Conservation (phyloP, 2,797 vertebrate species). For the Eospalax fontanierii region DNA sequence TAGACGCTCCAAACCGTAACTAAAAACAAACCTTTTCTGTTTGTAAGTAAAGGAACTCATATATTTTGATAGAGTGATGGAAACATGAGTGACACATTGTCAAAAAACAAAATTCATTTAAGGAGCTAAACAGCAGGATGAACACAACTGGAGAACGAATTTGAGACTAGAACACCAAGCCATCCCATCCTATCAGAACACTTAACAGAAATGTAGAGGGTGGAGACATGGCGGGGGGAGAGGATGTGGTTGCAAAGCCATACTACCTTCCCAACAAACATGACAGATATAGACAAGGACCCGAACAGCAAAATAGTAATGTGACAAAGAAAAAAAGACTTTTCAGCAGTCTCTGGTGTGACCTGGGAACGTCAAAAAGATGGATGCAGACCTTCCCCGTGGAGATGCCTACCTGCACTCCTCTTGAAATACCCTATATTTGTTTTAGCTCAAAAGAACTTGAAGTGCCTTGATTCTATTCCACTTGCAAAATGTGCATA, state of each 20-base stretch:
- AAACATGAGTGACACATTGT: background rate
- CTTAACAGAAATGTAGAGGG: background rate
- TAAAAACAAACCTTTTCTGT: background rate
- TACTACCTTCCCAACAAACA: background rate
- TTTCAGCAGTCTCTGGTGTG: background rate
- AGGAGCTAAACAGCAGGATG: constrained; percentile 18
- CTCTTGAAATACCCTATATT: background rate
- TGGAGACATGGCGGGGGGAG: too few species aligned
- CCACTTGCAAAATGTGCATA: background rate
- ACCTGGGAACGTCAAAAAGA: background rate
- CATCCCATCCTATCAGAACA: background rate
- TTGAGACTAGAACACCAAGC: background rate
- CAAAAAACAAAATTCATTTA: constrained; percentile 27
- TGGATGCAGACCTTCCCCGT: background rate
- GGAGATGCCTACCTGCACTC: background rate
- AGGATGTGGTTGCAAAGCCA: background rate
- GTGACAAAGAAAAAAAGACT: constrained; percentile 26
- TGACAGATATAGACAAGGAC: background rate
- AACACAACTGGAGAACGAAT: background rate
- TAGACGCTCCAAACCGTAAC: too few species aligned
- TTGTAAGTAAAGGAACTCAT: background rate
- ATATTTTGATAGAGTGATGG: background rate
- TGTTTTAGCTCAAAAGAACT: constrained; percentile 17
- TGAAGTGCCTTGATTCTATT: background rate
- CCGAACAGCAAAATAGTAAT: background rate